Evolutionary conservation across 2,797 vertebrate species (phyloP).

Genomic region (Tamandua tetradactyla): DNA sequence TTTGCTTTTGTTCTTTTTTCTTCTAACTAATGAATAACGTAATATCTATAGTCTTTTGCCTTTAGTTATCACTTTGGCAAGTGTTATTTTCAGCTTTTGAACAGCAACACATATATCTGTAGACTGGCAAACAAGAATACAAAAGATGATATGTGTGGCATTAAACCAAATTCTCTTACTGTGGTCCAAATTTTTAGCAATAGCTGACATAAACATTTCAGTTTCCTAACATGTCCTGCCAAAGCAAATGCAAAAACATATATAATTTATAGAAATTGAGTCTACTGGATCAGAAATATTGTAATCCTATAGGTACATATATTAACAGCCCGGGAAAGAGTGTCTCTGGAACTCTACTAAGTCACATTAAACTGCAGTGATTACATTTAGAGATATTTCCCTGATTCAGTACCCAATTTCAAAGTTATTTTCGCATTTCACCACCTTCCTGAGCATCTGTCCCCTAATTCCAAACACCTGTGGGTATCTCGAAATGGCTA

Average conservation of each 20-base stretch:
- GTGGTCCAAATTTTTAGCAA: constrained; percentile 56
- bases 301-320: not conserved
- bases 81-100: constrained; percentile 22
- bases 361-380: not conserved
- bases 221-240: constrained; percentile 37
- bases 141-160: constrained; percentile 19
- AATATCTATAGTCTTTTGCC: constrained; percentile 36
- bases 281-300: not conserved
- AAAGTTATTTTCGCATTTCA: constrained; percentile 43
- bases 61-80: constrained; percentile 21
- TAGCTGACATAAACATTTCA: constrained; percentile 46
- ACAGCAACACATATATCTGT: constrained; percentile 37
- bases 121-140: constrained; percentile 59
- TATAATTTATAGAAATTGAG: not conserved
- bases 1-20: constrained; percentile 38
- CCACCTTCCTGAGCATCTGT: not conserved
- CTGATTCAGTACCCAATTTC: not conserved
- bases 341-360: constrained; percentile 5
- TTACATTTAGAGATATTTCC: not conserved
- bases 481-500: not conserved
- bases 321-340: not conserved
- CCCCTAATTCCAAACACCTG: constrained; percentile 29
- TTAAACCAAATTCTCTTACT: constrained; percentile 48
- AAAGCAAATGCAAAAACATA: constrained; percentile 23
- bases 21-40: not conserved